Conservation (phyloP, 64 coral and sea anemone genomes). For the Orbicella faveolata region DNA sequence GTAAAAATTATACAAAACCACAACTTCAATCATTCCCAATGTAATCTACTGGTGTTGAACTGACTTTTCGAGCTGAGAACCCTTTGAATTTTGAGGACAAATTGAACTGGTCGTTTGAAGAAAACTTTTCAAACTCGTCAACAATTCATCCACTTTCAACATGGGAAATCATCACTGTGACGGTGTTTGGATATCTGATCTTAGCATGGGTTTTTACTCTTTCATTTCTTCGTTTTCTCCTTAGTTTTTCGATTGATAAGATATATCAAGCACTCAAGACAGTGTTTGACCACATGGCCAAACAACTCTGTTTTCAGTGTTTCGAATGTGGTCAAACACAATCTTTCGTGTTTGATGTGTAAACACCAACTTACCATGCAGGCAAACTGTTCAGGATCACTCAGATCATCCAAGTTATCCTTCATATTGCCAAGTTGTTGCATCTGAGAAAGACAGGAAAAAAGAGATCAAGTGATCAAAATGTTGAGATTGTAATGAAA, state of each 20-base stretch:
- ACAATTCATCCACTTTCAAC: too few relatives aligned
- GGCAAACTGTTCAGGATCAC: constrained; percentile 95
- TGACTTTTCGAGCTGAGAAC: not conserved
- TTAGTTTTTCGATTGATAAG: not conserved
- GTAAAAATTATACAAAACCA: not conserved
- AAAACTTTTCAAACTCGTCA: too few relatives aligned
- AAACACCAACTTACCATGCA: constrained; percentile 65
- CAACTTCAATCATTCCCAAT: not conserved
- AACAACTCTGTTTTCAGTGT: too few relatives aligned
- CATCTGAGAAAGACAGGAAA: constrained; percentile 61
- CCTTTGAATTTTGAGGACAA: too few relatives aligned
- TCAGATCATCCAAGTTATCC: constrained; percentile 77
- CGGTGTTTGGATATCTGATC: too few relatives aligned
- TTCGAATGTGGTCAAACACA: too few relatives aligned
- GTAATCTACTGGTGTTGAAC: not conserved
- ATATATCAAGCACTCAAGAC: not conserved
- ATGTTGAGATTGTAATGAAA: too few relatives aligned
- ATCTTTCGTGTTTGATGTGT: not conserved
- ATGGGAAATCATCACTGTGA: too few relatives aligned
- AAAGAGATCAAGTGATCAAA: not conserved
- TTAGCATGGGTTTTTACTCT: too few relatives aligned
- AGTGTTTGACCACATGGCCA: too few relatives aligned
- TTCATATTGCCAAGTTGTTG: constrained; percentile 88
- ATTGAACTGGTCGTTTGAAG: too few relatives aligned
- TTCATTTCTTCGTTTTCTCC: too few relatives aligned